phyloP scores from a whole-genome alignment of 2,888 invertebrate species.

The Pheosia gnoma region DNA sequence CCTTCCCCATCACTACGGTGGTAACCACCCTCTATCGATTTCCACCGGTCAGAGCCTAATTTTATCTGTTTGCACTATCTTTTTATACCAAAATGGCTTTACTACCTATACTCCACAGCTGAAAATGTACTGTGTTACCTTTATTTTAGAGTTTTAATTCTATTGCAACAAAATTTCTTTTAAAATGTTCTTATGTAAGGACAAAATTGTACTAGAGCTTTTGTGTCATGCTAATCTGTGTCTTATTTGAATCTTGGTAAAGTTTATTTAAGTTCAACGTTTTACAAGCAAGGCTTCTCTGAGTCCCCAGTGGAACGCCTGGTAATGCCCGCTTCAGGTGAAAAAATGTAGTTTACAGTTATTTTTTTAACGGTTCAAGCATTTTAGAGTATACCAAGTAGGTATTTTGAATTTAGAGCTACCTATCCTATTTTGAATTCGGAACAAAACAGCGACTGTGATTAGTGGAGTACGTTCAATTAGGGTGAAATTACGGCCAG shows the following conservation, averaged over 20 bases:
- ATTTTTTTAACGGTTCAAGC: conserved; percentile 13
- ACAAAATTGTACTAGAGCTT: conserved; percentile 8
- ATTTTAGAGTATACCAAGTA: conserved; percentile 21
- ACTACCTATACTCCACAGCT: not conserved
- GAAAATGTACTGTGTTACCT: conserved; percentile 11
- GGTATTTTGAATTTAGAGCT: not conserved
- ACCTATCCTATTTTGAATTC: not conserved
- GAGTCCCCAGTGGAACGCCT: conserved; percentile 16
- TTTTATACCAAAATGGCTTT: conserved; percentile 16
- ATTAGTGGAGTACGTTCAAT: not conserved
- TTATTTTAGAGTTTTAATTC: rapidly evolving
- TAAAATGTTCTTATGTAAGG: not conserved
- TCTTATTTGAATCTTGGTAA: conserved; percentile 3
- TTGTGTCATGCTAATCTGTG: conserved; percentile 10
- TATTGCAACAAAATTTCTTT: not conserved
- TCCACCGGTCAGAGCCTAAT: conserved; percentile 65
- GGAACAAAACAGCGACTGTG: not conserved
- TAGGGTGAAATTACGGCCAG: not conserved
- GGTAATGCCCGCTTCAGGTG: conserved; percentile 30
- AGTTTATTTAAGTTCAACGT: conserved; percentile 16
- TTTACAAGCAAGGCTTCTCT: conserved; percentile 13
- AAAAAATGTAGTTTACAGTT: conserved; percentile 35
- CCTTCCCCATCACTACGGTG: conserved; percentile 45
- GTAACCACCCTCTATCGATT: conserved; percentile 72
- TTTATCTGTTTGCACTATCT: conserved; percentile 61